A percentile compares a stretch with the other conserved stretches of the same genome.
phyloP scores from a whole-genome alignment of 2,113 vertebrate species.

The Puntigrus tetrazona region DNA sequence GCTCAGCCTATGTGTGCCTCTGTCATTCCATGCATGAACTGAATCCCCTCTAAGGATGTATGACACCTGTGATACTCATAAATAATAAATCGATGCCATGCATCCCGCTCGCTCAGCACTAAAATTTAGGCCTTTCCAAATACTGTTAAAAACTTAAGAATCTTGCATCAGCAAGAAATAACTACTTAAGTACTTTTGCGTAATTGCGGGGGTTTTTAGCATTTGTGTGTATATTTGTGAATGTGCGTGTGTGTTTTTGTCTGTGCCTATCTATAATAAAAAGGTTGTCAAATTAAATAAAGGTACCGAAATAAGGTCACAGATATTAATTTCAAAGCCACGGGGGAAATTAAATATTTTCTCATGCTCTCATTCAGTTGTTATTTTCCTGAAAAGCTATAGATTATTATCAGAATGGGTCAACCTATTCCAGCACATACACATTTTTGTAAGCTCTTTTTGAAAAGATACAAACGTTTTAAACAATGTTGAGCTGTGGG shows the following conservation, averaged over 20 bases:
- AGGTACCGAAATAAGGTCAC: neutral
- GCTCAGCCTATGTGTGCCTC: slow-evolving; percentile 29
- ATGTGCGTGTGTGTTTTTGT: neutral
- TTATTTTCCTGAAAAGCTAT: neutral
- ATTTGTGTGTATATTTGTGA: neutral
- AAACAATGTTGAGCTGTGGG: neutral
- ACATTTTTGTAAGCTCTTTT: neutral
- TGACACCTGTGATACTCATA: slow-evolving; percentile 11
- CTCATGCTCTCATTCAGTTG: neutral
- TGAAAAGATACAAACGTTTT: neutral
- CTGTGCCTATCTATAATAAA: neutral
- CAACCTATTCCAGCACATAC: neutral
- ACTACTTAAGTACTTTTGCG: neutral
- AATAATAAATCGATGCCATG: neutral
- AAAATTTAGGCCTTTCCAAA: neutral
- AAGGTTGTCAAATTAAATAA: neutral
- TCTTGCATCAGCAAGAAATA: neutral
- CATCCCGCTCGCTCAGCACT: neutral
- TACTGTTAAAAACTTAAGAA: neutral
- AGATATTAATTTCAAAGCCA: neutral
- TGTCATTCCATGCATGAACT: neutral
- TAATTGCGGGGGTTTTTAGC: neutral
- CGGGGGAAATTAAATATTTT: neutral
- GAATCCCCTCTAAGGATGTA: slow-evolving; percentile 1
- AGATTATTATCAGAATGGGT: neutral